These are phyloP conservation scores for Columba livia DNA, from an alignment of 2,113 vertebrate genomes.

Conservation along the genomic window DNA sequence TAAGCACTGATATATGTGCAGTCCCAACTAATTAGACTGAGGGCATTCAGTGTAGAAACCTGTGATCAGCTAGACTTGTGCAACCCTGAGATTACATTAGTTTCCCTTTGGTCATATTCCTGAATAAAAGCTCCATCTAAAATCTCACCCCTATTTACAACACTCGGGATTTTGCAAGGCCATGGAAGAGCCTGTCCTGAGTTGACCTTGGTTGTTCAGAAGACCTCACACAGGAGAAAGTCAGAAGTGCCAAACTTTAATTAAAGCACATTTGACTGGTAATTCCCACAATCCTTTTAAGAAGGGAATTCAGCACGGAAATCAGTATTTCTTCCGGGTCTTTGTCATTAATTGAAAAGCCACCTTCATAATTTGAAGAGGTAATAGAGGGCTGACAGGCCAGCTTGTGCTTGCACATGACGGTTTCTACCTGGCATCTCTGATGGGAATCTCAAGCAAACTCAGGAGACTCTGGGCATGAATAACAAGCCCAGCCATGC, in stretches of 20 bases:
- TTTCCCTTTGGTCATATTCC: neutral
- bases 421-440: neutral
- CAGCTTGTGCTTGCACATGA: neutral
- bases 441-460: neutral
- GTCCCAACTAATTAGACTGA: neutral
- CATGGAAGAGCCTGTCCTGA: neutral
- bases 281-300: constrained; percentile 22
- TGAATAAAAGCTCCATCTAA: neutral
- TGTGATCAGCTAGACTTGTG: neutral
- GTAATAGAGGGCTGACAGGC: neutral
- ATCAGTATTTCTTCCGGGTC: neutral
- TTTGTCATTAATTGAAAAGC: neutral
- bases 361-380: neutral
- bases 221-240: neutral
- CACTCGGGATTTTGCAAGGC: neutral
- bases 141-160: neutral
- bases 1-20: neutral
- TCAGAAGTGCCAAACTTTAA: constrained; percentile 32
- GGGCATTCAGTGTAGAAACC: neutral
- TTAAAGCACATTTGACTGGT: constrained; percentile 14
- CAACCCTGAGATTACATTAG: neutral
- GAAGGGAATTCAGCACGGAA: neutral
- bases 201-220: neutral
- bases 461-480: no score
- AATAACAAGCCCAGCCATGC: neutral